Evolutionary conservation across 2,888 invertebrate genomes (phyloP).

Genomic region (Villa cingulata): DNA sequence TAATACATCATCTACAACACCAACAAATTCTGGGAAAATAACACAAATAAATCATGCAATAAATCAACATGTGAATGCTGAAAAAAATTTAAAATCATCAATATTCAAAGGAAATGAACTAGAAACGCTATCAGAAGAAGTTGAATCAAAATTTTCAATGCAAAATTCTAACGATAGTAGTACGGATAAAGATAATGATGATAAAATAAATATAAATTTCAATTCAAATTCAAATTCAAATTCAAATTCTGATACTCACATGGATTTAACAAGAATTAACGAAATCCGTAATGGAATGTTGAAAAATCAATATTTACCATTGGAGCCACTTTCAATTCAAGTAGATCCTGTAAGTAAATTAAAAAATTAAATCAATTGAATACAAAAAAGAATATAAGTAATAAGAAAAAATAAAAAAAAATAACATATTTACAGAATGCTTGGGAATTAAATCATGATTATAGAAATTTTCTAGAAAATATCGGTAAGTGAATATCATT

Average conservation of each 20-base stretch:
- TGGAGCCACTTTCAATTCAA: slow-evolving; percentile 47
- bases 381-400: not conserved
- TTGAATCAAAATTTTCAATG: not conserved
- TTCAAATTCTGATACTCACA: not conserved
- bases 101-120: not conserved
- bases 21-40: slow-evolving; percentile 14
- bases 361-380: too few relatives aligned
- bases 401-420: too few relatives aligned
- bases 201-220: not conserved
- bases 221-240: not conserved
- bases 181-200: slow-evolving; percentile 9
- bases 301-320: slow-evolving; percentile 20
- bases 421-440: slow-evolving; percentile 44
- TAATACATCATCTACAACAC: slow-evolving; percentile 13
- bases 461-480: slow-evolving; percentile 12
- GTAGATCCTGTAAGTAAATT: slow-evolving; percentile 49
- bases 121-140: not conserved
- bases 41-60: slow-evolving; percentile 11
- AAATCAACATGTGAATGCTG: not conserved
- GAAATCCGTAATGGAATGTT: not conserved
- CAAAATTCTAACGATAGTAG: not conserved
- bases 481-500: slow-evolving; percentile 19
- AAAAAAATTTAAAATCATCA: not conserved
- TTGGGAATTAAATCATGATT: slow-evolving; percentile 39
- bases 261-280: not conserved